Percentiles rank a stretch among this genome's conserved stretches.
Evolutionary conservation across 2,888 invertebrate genomes (phyloP).

Genomic region (Papilio demoleus): DNA sequence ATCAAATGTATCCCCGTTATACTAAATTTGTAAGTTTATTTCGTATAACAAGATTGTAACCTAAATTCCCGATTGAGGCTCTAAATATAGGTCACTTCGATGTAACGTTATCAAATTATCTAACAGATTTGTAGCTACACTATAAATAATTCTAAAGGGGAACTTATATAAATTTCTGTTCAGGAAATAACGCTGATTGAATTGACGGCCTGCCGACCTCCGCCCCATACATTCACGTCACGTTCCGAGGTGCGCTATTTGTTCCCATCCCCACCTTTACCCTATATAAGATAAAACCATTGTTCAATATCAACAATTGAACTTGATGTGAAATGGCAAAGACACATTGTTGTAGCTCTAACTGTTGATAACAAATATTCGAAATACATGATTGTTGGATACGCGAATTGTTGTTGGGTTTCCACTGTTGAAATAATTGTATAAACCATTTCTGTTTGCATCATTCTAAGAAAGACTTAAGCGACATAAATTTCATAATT

Average conservation of each 20-base stretch:
- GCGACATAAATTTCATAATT: no score
- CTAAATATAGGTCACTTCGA: no score
- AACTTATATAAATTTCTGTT: constrained; percentile 8
- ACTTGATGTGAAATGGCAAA: constrained; percentile 1
- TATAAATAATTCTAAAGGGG: constrained; percentile 2
- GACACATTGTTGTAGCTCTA: neutral
- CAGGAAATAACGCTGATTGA: constrained; percentile 33
- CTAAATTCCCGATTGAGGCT: no score
- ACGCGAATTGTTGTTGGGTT: neutral
- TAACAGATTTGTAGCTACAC: neutral
- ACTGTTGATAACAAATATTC: constrained; percentile 5
- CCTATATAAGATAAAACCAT: constrained; percentile 21
- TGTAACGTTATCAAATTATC: neutral
- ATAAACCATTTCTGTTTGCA: neutral
- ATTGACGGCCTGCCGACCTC: constrained; percentile 22
- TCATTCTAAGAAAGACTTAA: neutral
- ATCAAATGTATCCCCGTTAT: no score
- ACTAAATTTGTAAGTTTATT: no score
- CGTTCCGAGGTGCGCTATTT: constrained; percentile 19
- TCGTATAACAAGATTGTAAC: no score
- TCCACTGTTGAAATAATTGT: neutral
- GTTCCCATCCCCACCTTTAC: constrained; percentile 27
- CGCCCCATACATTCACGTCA: constrained; percentile 24
- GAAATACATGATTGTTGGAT: neutral
- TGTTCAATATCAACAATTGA: constrained; percentile 23